Conservation (phyloP, 2,113 vertebrate species). For the Ivindomyrus marchei region DNA sequence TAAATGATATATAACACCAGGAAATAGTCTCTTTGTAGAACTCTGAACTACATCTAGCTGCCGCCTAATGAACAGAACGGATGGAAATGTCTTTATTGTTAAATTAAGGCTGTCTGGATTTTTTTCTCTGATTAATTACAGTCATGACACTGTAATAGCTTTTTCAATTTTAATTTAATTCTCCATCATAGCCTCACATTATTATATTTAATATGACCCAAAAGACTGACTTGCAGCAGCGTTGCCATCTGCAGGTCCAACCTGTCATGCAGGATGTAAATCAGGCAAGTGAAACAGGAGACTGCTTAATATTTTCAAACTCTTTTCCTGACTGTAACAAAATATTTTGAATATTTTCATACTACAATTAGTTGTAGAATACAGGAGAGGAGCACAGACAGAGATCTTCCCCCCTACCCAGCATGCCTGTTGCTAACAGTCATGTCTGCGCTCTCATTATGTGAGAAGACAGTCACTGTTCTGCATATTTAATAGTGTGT, state of each 20-base stretch:
- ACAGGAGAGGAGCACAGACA: not conserved
- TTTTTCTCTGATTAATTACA: conserved; percentile 31
- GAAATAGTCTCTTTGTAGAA: not conserved
- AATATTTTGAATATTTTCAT: not conserved
- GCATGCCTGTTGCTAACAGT: not conserved
- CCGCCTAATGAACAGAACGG: not conserved
- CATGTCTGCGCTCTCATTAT: not conserved
- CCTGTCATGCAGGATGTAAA: not conserved
- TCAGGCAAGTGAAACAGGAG: not conserved
- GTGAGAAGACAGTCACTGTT: not conserved
- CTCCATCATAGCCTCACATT: conserved; percentile 34
- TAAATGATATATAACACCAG: not conserved
- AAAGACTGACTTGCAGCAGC: conserved; percentile 28
- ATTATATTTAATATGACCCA: conserved; percentile 39
- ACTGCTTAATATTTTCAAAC: not conserved
- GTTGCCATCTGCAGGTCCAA: conserved; percentile 2
- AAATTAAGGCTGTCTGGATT: conserved; percentile 29
- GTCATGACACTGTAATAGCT: conserved; percentile 27
- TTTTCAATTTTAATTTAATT: conserved; percentile 27
- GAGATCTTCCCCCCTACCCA: not conserved
- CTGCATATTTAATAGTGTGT: not conserved
- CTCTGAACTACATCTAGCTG: not conserved
- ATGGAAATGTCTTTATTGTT: conserved; percentile 28
- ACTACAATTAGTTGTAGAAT: not conserved
- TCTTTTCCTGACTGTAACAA: not conserved